These are phyloP conservation scores for Eira barbara DNA, from an alignment of 2,113 vertebrate species.

Conservation along the genomic window DNA sequence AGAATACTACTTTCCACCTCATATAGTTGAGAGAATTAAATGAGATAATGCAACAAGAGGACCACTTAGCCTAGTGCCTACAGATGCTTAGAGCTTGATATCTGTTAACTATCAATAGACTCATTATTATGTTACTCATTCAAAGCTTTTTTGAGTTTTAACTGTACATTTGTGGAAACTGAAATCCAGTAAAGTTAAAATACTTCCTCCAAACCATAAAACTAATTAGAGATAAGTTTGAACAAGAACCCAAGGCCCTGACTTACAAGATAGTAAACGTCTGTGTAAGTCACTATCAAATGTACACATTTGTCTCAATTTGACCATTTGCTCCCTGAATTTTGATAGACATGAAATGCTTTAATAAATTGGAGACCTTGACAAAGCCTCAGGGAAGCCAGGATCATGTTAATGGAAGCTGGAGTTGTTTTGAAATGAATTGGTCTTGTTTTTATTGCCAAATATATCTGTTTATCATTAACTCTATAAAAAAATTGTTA, in stretches of 20 bases:
- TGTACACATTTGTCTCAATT: background rate
- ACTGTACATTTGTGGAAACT: background rate
- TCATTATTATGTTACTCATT: background rate
- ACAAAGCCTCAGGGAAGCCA: background rate
- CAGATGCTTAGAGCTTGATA: background rate
- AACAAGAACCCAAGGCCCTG: background rate
- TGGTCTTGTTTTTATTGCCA: constrained; percentile 62
- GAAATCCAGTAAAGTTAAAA: background rate
- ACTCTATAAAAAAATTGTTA: constrained; percentile 64
- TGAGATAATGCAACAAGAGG: background rate
- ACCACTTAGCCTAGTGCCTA: background rate
- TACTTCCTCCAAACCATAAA: background rate
- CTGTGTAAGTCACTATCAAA: background rate
- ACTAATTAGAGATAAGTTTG: background rate
- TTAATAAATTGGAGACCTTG: constrained; percentile 14
- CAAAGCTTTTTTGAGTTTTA: background rate
- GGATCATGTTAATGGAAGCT: background rate
- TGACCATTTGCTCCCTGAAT: background rate
- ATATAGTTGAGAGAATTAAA: background rate
- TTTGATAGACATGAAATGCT: background rate
- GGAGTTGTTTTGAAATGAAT: constrained; percentile 63
- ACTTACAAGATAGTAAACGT: background rate
- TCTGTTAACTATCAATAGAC: background rate
- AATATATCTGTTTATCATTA: constrained; percentile 76
- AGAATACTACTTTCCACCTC: background rate